These are phyloP conservation scores for Leucophenga montana DNA, from an alignment of 2,888 invertebrate species.

Conservation along the genomic window DNA sequence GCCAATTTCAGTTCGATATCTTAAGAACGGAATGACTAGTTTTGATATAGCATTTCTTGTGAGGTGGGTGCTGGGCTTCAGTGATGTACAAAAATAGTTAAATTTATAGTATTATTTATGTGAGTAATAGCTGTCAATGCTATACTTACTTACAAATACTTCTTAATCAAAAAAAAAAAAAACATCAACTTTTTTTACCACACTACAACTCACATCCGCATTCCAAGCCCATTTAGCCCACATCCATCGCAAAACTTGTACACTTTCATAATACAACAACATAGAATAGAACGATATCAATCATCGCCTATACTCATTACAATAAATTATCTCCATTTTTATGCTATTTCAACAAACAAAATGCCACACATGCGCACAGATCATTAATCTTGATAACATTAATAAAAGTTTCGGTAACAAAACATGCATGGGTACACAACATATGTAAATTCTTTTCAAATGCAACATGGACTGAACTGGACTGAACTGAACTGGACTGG, in stretches of 20 bases:
- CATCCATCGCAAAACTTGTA: no score
- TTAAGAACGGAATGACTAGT: no score
- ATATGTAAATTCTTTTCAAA: constrained; percentile 12
- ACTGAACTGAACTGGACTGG: no score
- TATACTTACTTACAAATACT: no score
- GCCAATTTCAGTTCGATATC: no score
- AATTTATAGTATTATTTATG: no score
- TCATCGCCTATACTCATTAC: constrained; percentile 16
- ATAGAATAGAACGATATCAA: neutral
- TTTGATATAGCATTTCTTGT: no score
- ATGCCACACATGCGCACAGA: constrained; percentile 9
- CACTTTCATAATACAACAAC: neutral
- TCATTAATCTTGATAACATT: constrained; percentile 31
- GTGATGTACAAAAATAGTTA: no score
- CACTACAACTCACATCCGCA: neutral
- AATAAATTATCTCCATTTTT: constrained; percentile 8
- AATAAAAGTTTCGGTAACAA: constrained; percentile 10
- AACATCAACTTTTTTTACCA: no score
- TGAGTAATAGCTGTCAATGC: no score
- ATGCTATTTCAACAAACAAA: neutral
- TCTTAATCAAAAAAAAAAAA: no score
- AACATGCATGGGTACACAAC: neutral
- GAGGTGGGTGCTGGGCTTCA: no score
- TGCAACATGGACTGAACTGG: neutral
- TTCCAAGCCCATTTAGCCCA: neutral